Base-by-base conservation (phyloP, 2,888 invertebrate species). In the Melieria omissa region DNA sequence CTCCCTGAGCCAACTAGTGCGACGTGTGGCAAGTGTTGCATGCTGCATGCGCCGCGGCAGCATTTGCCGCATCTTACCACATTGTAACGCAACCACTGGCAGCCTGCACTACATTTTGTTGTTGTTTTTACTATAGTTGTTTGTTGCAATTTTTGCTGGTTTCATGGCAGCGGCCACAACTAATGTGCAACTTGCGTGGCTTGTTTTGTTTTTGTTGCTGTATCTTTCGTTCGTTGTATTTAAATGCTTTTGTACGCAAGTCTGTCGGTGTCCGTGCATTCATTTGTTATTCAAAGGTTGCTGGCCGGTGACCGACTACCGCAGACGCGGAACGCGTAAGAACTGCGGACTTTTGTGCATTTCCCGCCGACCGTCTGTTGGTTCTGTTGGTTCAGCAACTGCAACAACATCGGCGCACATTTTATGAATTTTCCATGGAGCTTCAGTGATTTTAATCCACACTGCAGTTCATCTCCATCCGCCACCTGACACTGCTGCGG, bases 261-360 rank as follows among this genome's bases (percentile, higher is more conserved):
- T 82, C 78, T 76, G 77, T 78, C 78, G 81, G 82, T 82, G 80
- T 79, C 65, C 72, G 72, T 60, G 68, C 45, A 72, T 82, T 81
- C 82, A 82, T 81, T 81, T 82, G 82, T 80, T 81, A 81, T 82
- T 81, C 81, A 81, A 80, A 81, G 82, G 80, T 82, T 82, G 80
- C 78, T 78, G 77, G 64, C 68, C 60, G 46, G 68, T 54, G 68
- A 44, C 46, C 58, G 44, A 29, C 29, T 29, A 29, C 29, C 29
- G 29, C 29, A 29, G 29, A 29, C 29, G 29, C 29, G 29, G 29
- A 29, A 29, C 29, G 29, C 29, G 2, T 29, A 29, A 29, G 29
- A 29, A 29, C 29, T 29, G 29, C 29, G 29, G 3, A 29, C 29
- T 29, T 1, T 29, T 29, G 29, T 3, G 29, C 29, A 29, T 29